These are phyloP conservation scores for Clytia hemisphaerica DNA, from an alignment of 30 jellyfish, hydroid and myxozoan genomes.

Conservation along the genomic window DNA sequence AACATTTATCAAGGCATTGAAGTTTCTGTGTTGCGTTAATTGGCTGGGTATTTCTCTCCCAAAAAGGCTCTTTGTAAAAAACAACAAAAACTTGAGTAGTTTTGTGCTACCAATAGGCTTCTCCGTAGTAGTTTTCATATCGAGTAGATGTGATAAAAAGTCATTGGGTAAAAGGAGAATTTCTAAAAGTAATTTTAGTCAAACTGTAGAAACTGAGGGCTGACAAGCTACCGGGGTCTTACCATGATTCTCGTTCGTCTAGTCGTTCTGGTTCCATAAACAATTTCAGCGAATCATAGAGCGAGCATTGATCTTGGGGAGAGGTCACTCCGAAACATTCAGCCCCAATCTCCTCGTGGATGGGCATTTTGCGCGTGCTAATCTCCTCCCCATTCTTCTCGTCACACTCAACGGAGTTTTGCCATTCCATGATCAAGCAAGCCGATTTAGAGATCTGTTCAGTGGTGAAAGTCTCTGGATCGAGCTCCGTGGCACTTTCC, in stretches of 20 bases:
- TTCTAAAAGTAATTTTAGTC: no score
- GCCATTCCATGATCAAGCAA: conserved; percentile 71
- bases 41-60: no score
- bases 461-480: conserved; percentile 41
- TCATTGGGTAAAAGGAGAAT: no score
- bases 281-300: conserved; percentile 69
- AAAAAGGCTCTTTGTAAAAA: no score
- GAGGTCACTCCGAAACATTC: neutral
- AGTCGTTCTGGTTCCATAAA: conserved; percentile 88
- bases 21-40: no score
- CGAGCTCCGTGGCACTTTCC: conserved; percentile 36
- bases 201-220: no score
- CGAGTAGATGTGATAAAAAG: no score
- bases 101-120: no score
- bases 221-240: conserved; percentile 14
- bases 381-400: conserved; percentile 15
- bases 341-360: neutral
- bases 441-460: conserved; percentile 41
- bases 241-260: conserved; percentile 82
- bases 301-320: conserved; percentile 36
- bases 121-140: no score
- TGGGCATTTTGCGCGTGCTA: conserved; percentile 1
- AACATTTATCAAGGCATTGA: no score
- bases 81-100: no score
- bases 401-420: conserved; percentile 28